phyloP scores from a whole-genome alignment of 2,797 vertebrate genomes.

The Cheirogaleus major region DNA sequence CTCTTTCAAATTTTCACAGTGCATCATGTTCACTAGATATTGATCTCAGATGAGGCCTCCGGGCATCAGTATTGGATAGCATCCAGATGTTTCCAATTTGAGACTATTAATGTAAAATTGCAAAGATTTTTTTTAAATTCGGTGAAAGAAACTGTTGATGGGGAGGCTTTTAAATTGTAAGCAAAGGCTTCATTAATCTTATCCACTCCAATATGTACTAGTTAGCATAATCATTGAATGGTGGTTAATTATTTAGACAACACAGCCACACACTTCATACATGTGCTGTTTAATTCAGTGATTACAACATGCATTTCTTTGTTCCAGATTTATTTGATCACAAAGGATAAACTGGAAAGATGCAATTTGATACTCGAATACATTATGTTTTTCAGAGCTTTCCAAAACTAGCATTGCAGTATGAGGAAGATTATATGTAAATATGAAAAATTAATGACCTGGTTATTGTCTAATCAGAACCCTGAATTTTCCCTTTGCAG shows the following conservation, averaged over 20 bases:
- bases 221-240: constrained; percentile 60
- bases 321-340: constrained; percentile 11
- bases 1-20: not conserved
- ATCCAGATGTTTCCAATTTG: not conserved
- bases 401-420: not conserved
- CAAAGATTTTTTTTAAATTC: not conserved
- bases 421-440: not conserved
- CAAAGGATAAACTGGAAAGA: not conserved
- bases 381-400: constrained; percentile 29
- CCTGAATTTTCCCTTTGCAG: constrained; percentile 49
- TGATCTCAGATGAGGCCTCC: not conserved
- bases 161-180: constrained; percentile 50
- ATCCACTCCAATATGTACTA: constrained; percentile 23
- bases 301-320: not conserved
- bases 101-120: constrained; percentile 38
- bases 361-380: not conserved
- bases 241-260: constrained; percentile 52
- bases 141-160: not conserved
- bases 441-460: constrained; percentile 53
- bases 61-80: not conserved
- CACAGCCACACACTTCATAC: not conserved
- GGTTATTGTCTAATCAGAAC: constrained; percentile 50
- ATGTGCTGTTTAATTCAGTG: constrained; percentile 54
- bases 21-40: not conserved
- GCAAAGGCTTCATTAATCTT: constrained; percentile 73